A percentile compares a stretch with the other conserved stretches of the same genome.
Conservation (phyloP, 2,797 vertebrate genomes). For the Cuculus canorus region DNA sequence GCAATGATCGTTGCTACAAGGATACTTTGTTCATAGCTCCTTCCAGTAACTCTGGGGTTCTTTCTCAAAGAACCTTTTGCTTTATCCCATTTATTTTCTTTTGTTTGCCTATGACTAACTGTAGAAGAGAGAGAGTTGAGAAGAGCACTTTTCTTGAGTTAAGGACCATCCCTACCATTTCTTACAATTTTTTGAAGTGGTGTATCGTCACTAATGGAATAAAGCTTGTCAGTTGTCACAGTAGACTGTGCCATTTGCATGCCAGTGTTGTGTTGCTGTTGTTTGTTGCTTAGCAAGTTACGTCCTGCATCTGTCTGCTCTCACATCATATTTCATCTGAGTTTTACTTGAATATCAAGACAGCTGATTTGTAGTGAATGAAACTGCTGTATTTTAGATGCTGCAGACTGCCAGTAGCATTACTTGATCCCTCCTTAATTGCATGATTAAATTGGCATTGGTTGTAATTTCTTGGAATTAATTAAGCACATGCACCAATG, state of each 20-base stretch:
- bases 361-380: neutral
- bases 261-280: neutral
- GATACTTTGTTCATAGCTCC: neutral
- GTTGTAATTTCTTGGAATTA: constrained; percentile 54
- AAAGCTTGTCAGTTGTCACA: neutral
- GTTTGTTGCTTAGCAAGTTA: constrained; percentile 13
- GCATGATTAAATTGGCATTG: constrained; percentile 62
- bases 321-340: neutral
- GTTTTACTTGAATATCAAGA: constrained; percentile 5
- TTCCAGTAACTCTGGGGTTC: neutral
- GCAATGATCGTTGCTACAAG: neutral
- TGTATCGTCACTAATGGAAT: neutral
- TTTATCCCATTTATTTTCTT: neutral
- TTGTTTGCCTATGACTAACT: neutral
- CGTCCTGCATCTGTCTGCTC: constrained; percentile 57
- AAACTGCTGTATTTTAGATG: neutral
- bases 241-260: constrained; percentile 28
- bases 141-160: neutral
- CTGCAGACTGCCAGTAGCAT: neutral
- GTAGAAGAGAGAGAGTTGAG: neutral
- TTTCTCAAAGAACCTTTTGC: neutral
- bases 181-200: neutral
- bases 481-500: constrained; percentile 11
- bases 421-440: neutral
- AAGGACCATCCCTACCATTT: neutral